Conservation (phyloP, 2,113 vertebrate genomes). For the Bos indicus region DNA sequence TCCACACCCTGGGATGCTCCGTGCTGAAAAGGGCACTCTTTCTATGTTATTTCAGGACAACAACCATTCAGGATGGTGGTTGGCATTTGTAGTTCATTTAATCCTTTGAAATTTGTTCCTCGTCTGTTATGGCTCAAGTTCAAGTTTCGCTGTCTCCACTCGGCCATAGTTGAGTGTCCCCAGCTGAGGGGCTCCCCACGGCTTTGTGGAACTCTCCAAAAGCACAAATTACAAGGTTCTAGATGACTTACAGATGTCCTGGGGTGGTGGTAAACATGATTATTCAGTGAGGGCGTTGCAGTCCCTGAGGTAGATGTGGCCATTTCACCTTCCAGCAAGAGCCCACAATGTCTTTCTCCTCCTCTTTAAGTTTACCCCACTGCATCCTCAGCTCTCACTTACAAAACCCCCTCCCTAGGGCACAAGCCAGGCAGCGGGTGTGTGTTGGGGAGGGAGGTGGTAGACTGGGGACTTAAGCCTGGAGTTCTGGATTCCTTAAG, state of each 20-base stretch:
- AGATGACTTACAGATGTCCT: slow-evolving; percentile 36
- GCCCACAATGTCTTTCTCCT: neutral
- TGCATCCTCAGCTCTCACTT: neutral
- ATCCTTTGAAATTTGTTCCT: slow-evolving; percentile 32
- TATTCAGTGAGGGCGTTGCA: neutral
- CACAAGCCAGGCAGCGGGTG: neutral
- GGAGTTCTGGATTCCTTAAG: neutral
- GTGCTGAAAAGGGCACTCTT: neutral
- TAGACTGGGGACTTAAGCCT: neutral
- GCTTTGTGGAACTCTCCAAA: slow-evolving; percentile 30
- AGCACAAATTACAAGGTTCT: slow-evolving; percentile 38
- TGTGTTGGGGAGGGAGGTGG: neutral
- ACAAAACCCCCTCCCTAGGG: neutral
- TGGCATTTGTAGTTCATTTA: slow-evolving; percentile 7
- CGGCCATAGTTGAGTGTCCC: neutral
- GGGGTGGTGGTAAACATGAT: neutral
- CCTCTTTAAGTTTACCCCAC: neutral
- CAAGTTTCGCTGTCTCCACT: neutral
- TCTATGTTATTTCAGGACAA: neutral
- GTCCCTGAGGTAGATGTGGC: neutral
- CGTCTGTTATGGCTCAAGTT: neutral
- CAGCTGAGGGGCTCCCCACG: neutral
- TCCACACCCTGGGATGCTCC: neutral
- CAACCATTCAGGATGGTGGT: neutral
- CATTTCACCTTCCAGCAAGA: neutral